Base-by-base conservation (phyloP, 2,797 vertebrate species). In the Microctenopoma lineatum region DNA sequence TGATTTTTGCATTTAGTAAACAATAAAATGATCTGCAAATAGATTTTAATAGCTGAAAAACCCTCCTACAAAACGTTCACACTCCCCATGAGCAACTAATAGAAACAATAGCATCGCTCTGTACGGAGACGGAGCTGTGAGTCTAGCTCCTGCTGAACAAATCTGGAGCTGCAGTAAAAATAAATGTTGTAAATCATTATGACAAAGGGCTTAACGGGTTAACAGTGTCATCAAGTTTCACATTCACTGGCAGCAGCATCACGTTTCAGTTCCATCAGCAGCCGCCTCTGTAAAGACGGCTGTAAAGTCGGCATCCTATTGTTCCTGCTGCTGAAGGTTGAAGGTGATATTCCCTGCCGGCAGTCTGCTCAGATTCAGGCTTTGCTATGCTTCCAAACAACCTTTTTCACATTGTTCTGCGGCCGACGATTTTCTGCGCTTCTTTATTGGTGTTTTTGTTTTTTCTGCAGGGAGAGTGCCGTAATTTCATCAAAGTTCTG, bases 401-500 rank as follows among this genome's bases (percentile, higher is more conserved):
- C 26, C 46, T 64, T 64, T 69, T 53, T 52, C 13, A 48, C 5
- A 7, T 71, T 44, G 25, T 57, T 44, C 59, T 26, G 39, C 26
- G 38, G 21, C 57, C 67, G 54, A 14, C 72, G 29, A 71, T 64
- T 75, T 65, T 70, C 42, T 51, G 39, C 59, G 41, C 59, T 21
- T 21, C 38, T 74, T 74, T 73, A 64, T 57, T 65, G 70, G 52
- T 73, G 18, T 63, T 70, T 44, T 58, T 18, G 66, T 57, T 38
- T 82, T 65, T 64, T 38, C 77, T 66, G 15, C 89, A 98, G 97
- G 96, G 94, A 78, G 97, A 98, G 90, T 99, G 97, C 72, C 95
- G 96, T 51, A 99, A 99, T 90, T 98, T 97, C 77, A 87, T 99
- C 82, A 99, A 98, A 92, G 97, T 98, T 79, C 87, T 99, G 79